Percentiles rank a stretch among this genome's conserved stretches.
phyloP scores from a whole-genome alignment of 1,140 invertebrate genomes.

The Euwallacea fornicatus region DNA sequence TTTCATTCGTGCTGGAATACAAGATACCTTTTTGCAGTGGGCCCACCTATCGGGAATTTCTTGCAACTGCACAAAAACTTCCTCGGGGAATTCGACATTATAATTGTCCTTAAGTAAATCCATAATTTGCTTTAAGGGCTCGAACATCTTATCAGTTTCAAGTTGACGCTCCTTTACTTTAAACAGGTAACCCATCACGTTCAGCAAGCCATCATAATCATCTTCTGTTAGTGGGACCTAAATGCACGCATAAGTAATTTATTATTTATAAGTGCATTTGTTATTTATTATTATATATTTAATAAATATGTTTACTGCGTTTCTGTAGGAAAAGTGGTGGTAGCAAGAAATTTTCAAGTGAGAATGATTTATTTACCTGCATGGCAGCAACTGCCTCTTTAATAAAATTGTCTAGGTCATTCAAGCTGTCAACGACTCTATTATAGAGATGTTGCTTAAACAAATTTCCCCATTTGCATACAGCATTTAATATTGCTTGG shows the following conservation, averaged over 20 bases:
- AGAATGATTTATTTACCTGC: conserved; percentile 39
- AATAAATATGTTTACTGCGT: neutral
- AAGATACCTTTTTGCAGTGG: conserved; percentile 73
- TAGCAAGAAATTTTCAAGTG: neutral
- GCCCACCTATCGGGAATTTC: conserved; percentile 87
- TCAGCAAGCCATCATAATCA: conserved; percentile 65
- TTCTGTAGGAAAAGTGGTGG: neutral
- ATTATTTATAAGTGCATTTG: too few species aligned
- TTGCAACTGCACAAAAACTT: conserved; percentile 60
- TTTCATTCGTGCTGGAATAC: neutral
- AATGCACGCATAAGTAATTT: neutral
- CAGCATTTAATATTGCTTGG: conserved; percentile 85
- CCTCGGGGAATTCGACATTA: conserved; percentile 73
- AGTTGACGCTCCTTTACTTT: conserved; percentile 63
- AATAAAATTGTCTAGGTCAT: conserved; percentile 64
- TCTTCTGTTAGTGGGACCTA: conserved; percentile 59
- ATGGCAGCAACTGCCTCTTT: conserved; percentile 60
- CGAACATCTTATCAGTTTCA: conserved; percentile 74
- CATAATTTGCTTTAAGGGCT: conserved; percentile 77
- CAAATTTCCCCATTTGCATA: conserved; percentile 93
- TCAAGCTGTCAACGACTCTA: conserved; percentile 73
- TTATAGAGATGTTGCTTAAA: conserved; percentile 93
- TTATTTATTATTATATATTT: too few species aligned
- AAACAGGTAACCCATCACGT: conserved; percentile 63
- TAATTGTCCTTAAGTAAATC: conserved; percentile 68